A percentile compares a stretch with the other conserved stretches of the same genome.
phyloP scores from a whole-genome alignment of 2,888 invertebrate species.

The Saturnia japonica region DNA sequence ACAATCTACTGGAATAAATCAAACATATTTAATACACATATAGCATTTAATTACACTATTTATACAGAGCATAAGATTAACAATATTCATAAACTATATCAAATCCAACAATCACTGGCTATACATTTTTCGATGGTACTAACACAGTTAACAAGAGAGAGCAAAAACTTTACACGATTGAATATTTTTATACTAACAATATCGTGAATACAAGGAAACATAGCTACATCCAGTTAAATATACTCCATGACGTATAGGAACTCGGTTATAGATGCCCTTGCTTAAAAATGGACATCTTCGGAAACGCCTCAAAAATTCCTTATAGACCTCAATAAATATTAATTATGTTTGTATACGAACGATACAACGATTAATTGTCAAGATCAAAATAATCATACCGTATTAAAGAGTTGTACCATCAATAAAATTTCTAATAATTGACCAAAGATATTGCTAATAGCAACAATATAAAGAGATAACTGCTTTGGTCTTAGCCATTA shows the following conservation, averaged over 20 bases:
- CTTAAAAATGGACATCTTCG: slow-evolving; percentile 13
- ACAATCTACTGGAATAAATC: slow-evolving; percentile 71
- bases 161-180: slow-evolving; percentile 66
- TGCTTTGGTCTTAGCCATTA: slow-evolving; percentile 72
- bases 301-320: neutral
- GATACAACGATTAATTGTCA: slow-evolving; percentile 31
- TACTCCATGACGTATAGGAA: slow-evolving; percentile 60
- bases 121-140: slow-evolving; percentile 76
- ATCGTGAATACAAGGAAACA: slow-evolving; percentile 47
- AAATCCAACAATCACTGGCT: slow-evolving; percentile 82
- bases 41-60: slow-evolving; percentile 82
- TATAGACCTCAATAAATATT: neutral
- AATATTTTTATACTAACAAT: slow-evolving; percentile 53
- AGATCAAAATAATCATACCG: slow-evolving; percentile 61
- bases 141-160: slow-evolving; percentile 73
- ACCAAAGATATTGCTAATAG: slow-evolving; percentile 79
- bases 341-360: neutral
- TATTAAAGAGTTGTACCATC: slow-evolving; percentile 50
- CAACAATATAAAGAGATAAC: slow-evolving; percentile 67
- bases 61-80: slow-evolving; percentile 81
- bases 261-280: slow-evolving; percentile 43
- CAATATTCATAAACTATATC: slow-evolving; percentile 82
- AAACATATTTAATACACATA: slow-evolving; percentile 77
- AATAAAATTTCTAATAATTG: slow-evolving; percentile 77
- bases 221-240: slow-evolving; percentile 47